Evolutionary conservation across 35 echinoderm and acorn worm species (phyloP).

Genomic region (Ptychodera flava): DNA sequence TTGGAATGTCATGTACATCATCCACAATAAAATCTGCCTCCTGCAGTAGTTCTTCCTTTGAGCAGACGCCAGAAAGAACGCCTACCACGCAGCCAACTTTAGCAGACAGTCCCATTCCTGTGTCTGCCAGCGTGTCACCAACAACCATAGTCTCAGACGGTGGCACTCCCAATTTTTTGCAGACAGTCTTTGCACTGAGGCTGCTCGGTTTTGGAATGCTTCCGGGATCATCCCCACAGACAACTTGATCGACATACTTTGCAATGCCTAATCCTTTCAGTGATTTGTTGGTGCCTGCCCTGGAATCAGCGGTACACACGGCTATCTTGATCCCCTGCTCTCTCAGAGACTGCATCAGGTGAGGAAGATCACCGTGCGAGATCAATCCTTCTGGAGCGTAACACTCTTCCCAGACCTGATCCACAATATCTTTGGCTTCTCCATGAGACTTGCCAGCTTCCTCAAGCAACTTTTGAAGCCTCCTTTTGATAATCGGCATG

Average conservation of each 20-base stretch:
- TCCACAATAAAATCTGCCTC: constrained; percentile 38
- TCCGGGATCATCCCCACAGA: constrained; percentile 56
- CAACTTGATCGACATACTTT: constrained; percentile 36
- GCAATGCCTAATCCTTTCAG: constrained; percentile 24
- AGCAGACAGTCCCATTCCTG: constrained; percentile 35
- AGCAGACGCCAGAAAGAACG: constrained; percentile 50
- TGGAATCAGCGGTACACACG: constrained; percentile 51
- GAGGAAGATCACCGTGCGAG: constrained; percentile 18
- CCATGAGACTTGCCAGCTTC: constrained; percentile 6
- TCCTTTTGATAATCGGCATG: constrained; percentile 11
- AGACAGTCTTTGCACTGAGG: constrained; percentile 36
- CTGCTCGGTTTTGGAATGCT: constrained; percentile 42
- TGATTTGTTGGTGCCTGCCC: constrained; percentile 34
- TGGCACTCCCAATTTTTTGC: constrained; percentile 29
- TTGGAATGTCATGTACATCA: constrained; percentile 27
- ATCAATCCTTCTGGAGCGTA: background rate
- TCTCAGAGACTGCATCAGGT: constrained; percentile 22
- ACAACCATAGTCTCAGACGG: constrained; percentile 40
- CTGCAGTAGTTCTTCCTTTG: constrained; percentile 13
- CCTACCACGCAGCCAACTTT: constrained; percentile 38
- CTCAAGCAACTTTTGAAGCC: background rate
- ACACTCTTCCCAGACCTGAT: constrained; percentile 6
- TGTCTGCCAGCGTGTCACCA: constrained; percentile 55
- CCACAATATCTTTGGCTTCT: background rate
- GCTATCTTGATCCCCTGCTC: constrained; percentile 44